Conservation (phyloP, 2,888 invertebrate species). For the Euzophera pinguis region DNA sequence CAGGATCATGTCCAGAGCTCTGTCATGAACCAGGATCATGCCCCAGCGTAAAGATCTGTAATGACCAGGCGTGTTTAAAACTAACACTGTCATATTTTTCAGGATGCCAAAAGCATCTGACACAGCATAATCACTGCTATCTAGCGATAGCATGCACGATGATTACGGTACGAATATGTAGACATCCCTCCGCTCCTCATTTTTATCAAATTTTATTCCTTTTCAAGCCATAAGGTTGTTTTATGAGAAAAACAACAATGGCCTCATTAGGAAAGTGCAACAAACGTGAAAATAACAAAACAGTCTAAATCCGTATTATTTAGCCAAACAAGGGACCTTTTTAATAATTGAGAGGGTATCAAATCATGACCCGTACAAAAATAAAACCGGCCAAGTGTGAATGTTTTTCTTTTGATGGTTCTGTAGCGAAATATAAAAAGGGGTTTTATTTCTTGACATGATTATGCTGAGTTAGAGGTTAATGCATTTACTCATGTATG, state of each 20-base stretch:
- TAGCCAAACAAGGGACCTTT: conserved; percentile 16
- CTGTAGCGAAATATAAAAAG: neutral
- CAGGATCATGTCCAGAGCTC: too few species aligned
- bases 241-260: neutral
- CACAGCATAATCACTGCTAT: too few species aligned
- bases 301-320: conserved; percentile 4
- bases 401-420: neutral
- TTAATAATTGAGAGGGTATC: conserved; percentile 27
- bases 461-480: too few species aligned
- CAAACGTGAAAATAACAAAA: neutral
- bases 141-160: too few species aligned
- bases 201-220: neutral
- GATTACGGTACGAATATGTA: too few species aligned
- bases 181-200: too few species aligned
- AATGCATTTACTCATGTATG: too few species aligned
- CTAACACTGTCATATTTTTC: too few species aligned
- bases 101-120: too few species aligned
- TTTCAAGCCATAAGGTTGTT: neutral
- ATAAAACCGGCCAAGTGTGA: neutral
- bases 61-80: too few species aligned
- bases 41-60: too few species aligned
- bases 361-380: conserved; percentile 15
- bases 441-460: neutral
- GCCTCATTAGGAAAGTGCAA: neutral
- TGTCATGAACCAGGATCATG: too few species aligned